Evolutionary conservation across 2,888 invertebrate genomes (phyloP), one percentile per base, ranked within the genome.

Genomic region (Loripinus fragilis): DNA sequence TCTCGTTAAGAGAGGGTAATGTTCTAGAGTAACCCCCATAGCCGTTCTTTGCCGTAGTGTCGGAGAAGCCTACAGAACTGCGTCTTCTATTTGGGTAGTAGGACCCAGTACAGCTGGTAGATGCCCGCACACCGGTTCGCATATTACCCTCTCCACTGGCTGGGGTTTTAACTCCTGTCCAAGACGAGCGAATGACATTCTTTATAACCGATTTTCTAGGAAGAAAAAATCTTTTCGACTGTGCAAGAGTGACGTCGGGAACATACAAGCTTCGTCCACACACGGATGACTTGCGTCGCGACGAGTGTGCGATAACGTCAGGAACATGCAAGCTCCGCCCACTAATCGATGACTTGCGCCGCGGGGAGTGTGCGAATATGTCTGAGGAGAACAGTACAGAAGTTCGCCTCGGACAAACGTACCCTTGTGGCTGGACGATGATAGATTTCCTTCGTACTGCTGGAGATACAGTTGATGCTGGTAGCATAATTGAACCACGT

Each of bases 341-440:
- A 33, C 60, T 12, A 17, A 33, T 33, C 30, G 33, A 60, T 12
- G 60, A 30, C 17, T 66, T 52, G 35, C 74, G 42, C 10, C 50
- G 52, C 0, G 71, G 76, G 0, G 67, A 25, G 48, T 71, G 71
- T 5, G 76, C 76, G 45, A 76, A 76, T 0, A 76, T 55, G 42
- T 71, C 50, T 2, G 76, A 76, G 30, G 52, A 66, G 45, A 76
- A 76, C 10, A 76, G 35, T 2, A 76, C 76, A 0, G 76, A 76
- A 0, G 76, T 65, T 60, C 66, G 33, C 35, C 76, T 28, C 7
- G 76, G 76, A 67, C 76, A 76, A 20, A 71, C 67, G 23, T 76
- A 76, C 2, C 42, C 42, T 23, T 71, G 71, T 12, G 71, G 71
- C 25, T 66, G 64, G 5, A 76, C 71, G 10, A 71, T 20, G 8